Evolutionary conservation across 2,888 invertebrate genomes (phyloP).

Genomic region (Harpalus rubripes): DNA sequence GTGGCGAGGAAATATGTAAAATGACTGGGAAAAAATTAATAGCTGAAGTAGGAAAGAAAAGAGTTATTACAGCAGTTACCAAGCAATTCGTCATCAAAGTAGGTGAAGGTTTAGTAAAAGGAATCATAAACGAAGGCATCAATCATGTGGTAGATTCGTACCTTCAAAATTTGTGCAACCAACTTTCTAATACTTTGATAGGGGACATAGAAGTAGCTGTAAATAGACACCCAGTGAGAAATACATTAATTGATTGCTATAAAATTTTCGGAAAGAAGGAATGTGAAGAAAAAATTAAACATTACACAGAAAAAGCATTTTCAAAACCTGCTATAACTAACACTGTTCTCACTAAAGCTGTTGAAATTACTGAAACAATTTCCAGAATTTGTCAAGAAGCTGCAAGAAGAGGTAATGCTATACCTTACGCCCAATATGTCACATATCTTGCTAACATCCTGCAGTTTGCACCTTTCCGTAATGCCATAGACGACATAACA

Average conservation of each 20-base stretch:
- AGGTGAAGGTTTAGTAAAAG: constrained; percentile 62
- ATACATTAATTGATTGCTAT: constrained; percentile 40
- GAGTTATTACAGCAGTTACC: constrained; percentile 59
- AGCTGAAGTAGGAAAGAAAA: constrained; percentile 27
- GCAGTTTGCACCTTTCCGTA: neutral
- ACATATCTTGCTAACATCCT: neutral
- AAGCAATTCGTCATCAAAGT: constrained; percentile 64
- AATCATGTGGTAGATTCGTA: constrained; percentile 64
- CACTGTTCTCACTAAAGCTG: neutral
- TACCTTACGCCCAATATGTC: neutral
- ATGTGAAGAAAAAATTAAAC: constrained; percentile 47
- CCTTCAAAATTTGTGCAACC: constrained; percentile 64
- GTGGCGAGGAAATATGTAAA: constrained; percentile 57
- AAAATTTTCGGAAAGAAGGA: constrained; percentile 44
- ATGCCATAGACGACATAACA: constrained; percentile 34
- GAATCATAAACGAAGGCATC: constrained; percentile 59
- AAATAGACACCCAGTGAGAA: constrained; percentile 23
- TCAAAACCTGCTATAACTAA: neutral
- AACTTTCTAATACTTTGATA: constrained; percentile 53
- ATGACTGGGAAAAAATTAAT: constrained; percentile 60
- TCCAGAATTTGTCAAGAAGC: neutral
- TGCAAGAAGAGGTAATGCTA: neutral
- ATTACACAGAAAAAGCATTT: constrained; percentile 63
- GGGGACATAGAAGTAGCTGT: constrained; percentile 38
- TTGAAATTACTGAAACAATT: constrained; percentile 2